Percentiles rank a stretch among this genome's conserved stretches.
phyloP scores from a whole-genome alignment of 2,888 invertebrate genomes.

The Drosophila sordidula region DNA sequence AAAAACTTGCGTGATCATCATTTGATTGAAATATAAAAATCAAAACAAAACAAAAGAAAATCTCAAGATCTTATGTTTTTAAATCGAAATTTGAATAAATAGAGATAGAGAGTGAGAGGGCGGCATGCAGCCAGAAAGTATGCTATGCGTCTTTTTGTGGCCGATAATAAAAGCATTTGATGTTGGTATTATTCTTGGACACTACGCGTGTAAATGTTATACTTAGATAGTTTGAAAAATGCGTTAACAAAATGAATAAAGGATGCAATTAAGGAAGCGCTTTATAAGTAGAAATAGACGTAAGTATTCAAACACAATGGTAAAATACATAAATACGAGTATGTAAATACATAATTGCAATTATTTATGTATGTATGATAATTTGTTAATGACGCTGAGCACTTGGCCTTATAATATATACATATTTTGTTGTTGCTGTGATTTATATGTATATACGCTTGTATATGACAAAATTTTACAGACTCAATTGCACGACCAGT shows the following conservation, averaged over 20 bases:
- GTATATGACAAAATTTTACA: constrained; percentile 56
- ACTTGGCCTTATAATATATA: constrained; percentile 21
- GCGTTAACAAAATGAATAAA: constrained; percentile 42
- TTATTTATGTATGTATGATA: constrained; percentile 39
- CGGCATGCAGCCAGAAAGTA: constrained; percentile 56
- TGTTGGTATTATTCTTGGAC: constrained; percentile 15
- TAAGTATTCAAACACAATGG: constrained; percentile 45
- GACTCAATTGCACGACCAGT: constrained; percentile 69
- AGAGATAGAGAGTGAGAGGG: constrained; percentile 33
- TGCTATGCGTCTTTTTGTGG: constrained; percentile 41
- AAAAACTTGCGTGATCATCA: constrained; percentile 41
- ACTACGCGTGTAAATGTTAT: constrained; percentile 43
- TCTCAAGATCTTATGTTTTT: background rate
- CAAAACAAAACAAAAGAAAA: constrained; percentile 1
- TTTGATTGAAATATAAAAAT: constrained; percentile 3
- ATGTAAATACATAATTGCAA: constrained; percentile 48
- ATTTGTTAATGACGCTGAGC: constrained; percentile 53
- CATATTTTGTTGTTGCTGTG: constrained; percentile 16
- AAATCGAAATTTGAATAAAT: too few relatives aligned
- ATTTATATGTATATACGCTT: constrained; percentile 37
- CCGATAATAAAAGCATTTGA: constrained; percentile 35
- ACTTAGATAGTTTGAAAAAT: constrained; percentile 34
- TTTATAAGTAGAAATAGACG: constrained; percentile 36
- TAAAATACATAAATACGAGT: constrained; percentile 39
- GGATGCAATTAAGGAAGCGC: constrained; percentile 57